phyloP scores from a whole-genome alignment of 1,140 invertebrate genomes.

The Sitobion miscanthi region DNA sequence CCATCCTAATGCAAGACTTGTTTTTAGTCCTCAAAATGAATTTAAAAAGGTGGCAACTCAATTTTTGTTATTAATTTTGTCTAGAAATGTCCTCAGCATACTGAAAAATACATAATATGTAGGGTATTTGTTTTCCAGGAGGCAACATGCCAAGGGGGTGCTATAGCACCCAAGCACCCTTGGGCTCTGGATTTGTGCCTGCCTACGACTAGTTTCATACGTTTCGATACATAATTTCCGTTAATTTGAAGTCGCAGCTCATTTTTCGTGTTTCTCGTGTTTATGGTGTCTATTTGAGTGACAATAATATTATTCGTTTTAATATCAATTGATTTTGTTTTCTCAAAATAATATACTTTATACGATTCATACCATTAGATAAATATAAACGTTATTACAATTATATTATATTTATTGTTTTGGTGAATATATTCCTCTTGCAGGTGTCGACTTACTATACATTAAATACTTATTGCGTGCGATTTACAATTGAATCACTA shows the following conservation, averaged over 20 bases:
- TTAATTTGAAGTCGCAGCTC: background rate
- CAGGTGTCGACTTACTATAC: background rate
- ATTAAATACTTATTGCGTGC: background rate
- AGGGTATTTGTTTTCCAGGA: too few species aligned
- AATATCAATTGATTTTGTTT: background rate
- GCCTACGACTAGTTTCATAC: too few species aligned
- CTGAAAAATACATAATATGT: too few species aligned
- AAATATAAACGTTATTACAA: background rate
- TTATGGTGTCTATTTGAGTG: background rate
- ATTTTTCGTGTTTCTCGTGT: background rate
- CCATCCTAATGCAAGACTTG: too few species aligned
- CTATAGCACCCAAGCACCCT: too few species aligned
- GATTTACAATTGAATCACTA: background rate
- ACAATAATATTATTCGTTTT: background rate
- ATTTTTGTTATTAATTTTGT: too few species aligned
- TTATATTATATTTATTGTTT: background rate
- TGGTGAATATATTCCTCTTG: background rate
- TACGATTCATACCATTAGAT: background rate
- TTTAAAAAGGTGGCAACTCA: too few species aligned
- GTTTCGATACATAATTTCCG: background rate
- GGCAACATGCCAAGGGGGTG: too few species aligned
- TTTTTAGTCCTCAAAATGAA: too few species aligned
- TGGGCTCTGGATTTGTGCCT: too few species aligned
- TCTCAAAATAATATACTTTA: background rate
- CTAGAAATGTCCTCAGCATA: too few species aligned